Conservation (phyloP, 2,888 invertebrate genomes). For the Nomada ruficornis region DNA sequence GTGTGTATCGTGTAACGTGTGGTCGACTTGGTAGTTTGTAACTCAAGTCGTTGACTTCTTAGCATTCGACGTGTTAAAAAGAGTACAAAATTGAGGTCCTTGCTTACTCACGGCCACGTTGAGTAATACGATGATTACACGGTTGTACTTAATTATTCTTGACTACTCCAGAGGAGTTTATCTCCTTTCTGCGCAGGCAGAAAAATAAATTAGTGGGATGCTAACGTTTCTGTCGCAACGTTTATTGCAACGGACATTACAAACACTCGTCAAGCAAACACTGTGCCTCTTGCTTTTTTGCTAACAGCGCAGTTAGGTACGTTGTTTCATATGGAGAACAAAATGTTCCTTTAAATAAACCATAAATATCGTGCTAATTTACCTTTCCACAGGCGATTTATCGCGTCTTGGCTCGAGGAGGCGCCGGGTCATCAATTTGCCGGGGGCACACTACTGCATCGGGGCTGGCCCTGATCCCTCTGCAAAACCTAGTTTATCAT, state of each 20-base stretch:
- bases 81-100: conserved; percentile 24
- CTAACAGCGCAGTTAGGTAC: neutral
- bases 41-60: conserved; percentile 49
- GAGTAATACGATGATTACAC: conserved; percentile 19
- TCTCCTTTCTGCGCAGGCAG: neutral
- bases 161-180: neutral
- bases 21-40: conserved; percentile 28
- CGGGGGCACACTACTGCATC: neutral
- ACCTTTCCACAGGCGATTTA: conserved; percentile 14
- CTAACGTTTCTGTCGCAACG: neutral
- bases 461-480: neutral
- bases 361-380: conserved; percentile 25
- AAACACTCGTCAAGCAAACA: neutral
- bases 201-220: neutral
- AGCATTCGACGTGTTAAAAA: conserved; percentile 20
- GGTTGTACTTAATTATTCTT: conserved; percentile 18
- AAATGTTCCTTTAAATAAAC: neutral
- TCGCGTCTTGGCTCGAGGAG: neutral
- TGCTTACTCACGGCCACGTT: conserved; percentile 29
- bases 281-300: neutral
- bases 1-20: conserved; percentile 34
- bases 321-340: neutral
- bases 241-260: neutral
- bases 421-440: conserved; percentile 34
- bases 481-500: conserved; percentile 25